phyloP scores from a whole-genome alignment of 2,797 vertebrate species.

The Syngnathus rostellatus region DNA sequence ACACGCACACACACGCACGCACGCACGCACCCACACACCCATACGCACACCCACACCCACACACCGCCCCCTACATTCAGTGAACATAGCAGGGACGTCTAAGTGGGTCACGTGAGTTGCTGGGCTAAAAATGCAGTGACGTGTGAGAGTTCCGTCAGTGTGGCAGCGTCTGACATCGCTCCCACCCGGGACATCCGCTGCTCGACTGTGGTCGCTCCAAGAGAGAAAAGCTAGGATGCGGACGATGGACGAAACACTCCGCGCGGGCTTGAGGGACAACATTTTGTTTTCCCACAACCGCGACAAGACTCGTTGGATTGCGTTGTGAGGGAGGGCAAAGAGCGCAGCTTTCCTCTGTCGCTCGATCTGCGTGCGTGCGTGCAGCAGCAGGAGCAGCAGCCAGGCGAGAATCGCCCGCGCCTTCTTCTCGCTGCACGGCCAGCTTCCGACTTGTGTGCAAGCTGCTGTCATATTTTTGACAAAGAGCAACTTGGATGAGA shows the following conservation, averaged over 20 bases:
- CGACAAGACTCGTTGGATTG: neutral
- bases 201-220: constrained; percentile 18
- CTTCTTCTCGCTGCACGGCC: constrained; percentile 4
- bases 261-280: neutral
- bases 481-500: constrained; percentile 14
- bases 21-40: too few relatives aligned
- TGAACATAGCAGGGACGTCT: constrained; percentile 39
- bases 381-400: neutral
- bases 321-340: neutral
- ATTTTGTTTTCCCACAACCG: neutral
- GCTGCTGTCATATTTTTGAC: neutral
- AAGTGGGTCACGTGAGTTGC: constrained; percentile 63
- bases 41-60: constrained; percentile 1
- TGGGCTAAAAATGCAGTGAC: constrained; percentile 68
- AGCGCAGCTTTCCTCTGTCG: constrained; percentile 1
- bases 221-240: neutral
- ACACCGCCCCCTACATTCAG: too few relatives aligned
- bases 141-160: constrained; percentile 60
- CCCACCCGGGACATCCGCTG: constrained; percentile 10
- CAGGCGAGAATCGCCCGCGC: constrained; percentile 19
- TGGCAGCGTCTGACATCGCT: constrained; percentile 48
- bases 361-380: neutral
- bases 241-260: neutral
- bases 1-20: too few relatives aligned
- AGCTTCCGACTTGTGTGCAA: too few relatives aligned